Evolutionary conservation across 2,888 invertebrate species (phyloP), one percentile per base, ranked within the genome.

Genomic region (Bruchidius siliquastri): DNA sequence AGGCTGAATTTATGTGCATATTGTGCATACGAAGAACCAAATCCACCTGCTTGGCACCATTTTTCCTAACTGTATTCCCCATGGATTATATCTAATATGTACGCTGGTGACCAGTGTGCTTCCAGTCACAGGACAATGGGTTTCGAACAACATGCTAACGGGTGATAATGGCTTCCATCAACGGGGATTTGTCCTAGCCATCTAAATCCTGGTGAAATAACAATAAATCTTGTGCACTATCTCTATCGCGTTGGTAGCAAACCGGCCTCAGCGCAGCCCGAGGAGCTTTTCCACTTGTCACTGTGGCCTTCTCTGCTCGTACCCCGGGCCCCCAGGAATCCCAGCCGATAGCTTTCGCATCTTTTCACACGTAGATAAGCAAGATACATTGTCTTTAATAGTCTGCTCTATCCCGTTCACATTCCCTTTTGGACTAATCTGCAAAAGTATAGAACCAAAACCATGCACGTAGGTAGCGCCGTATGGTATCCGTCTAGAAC

Each of bases 341-440:
- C 49, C 26, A 18, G 49, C 71, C 71, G 75, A 83, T 83, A 82
- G 80, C 81, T 83, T 81, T 82, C 82, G 79, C 82, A 83, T 83
- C 82, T 83, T 83, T 83, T 82, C 82, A 82, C 81, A 81, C 82
- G 80, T 74, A 72, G 78, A 78, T 78, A 83, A 82, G 83, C 79
- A 81, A 82, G 81, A 83, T 82, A 82, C 81, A 81, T 83, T 79
- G 81, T 79, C 76, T 74, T 71, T 71, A 71, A 68, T 71, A 73
- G 74, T 72, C 72, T 72, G 73, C 73, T 70, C 1, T 49, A 18
- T 49, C 49, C 18, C 49, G 49, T 49, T 49, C 49, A 49, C 49
- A 13, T 49, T 49, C 49, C 49, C 49, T 49, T 49, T 49, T 13
- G 1, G 18, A 49, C 6, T 49, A 49, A 49, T 13, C 1, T 49